Conservation (phyloP, 2,888 invertebrate species). For the Papilio gigon region DNA sequence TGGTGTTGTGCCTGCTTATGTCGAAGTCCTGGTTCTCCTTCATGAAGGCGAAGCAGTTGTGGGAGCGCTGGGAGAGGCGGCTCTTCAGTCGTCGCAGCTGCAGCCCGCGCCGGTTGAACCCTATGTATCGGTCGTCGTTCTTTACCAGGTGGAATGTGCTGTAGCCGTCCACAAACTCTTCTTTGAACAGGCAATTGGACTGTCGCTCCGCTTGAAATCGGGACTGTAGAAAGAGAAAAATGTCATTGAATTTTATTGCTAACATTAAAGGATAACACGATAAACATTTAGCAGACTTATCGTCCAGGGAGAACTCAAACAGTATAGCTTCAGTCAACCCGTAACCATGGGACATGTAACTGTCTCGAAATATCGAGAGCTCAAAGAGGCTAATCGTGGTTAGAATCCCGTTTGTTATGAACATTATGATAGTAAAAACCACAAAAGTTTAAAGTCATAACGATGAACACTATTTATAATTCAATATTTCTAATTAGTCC, state of each 20-base stretch:
- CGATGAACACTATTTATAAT: not conserved
- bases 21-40: conserved; percentile 84
- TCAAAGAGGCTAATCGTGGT: too few relatives aligned
- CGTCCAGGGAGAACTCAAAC: too few relatives aligned
- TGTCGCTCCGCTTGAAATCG: conserved; percentile 83
- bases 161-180: conserved; percentile 84
- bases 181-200: conserved; percentile 84
- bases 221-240: conserved; percentile 64
- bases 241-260: not conserved
- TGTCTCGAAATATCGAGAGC: too few relatives aligned
- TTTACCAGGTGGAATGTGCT: conserved; percentile 84
- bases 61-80: conserved; percentile 68
- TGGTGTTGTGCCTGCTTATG: conserved; percentile 83
- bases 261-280: not conserved
- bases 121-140: conserved; percentile 83
- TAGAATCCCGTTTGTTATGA: too few relatives aligned
- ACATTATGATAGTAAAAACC: too few relatives aligned
- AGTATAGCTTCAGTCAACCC: too few relatives aligned
- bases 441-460: too few relatives aligned
- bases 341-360: too few relatives aligned
- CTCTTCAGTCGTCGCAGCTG: conserved; percentile 79
- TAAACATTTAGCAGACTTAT: too few relatives aligned
- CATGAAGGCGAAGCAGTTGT: conserved; percentile 85
- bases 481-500: not conserved
- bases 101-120: conserved; percentile 84